Conservation (phyloP, 2,113 vertebrate genomes). For the Pomatostomus ruficeps region DNA sequence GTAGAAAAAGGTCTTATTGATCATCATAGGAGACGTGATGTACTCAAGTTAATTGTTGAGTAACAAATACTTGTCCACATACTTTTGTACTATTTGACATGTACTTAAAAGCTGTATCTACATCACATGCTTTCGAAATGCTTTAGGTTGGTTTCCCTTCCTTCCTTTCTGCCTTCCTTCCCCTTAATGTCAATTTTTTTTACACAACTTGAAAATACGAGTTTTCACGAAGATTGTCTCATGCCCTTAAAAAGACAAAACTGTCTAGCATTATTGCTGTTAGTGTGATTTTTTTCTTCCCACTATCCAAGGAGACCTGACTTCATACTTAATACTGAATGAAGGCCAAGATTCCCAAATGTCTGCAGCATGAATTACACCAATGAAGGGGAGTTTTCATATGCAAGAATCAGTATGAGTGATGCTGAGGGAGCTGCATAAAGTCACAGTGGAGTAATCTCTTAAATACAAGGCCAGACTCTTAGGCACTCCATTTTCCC, state of each 20-base stretch:
- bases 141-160: neutral
- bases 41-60: neutral
- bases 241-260: neutral
- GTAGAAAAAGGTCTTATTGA: neutral
- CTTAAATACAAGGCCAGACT: neutral
- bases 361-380: neutral
- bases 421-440: neutral
- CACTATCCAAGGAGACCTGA: neutral
- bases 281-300: neutral
- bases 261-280: neutral
- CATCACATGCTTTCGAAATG: neutral
- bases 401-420: neutral
- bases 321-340: neutral
- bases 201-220: neutral
- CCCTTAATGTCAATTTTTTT: neutral
- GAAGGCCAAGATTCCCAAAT: neutral
- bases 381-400: neutral
- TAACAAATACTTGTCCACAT: neutral
- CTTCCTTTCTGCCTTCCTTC: neutral
- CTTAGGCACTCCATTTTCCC: neutral
- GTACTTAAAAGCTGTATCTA: conserved; percentile 8
- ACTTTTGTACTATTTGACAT: neutral
- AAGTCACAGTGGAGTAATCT: neutral
- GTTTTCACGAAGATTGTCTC: neutral
- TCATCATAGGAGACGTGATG: neutral